Evolutionary conservation across 2,113 vertebrate genomes (phyloP).

Genomic region (Salminus brasiliensis): DNA sequence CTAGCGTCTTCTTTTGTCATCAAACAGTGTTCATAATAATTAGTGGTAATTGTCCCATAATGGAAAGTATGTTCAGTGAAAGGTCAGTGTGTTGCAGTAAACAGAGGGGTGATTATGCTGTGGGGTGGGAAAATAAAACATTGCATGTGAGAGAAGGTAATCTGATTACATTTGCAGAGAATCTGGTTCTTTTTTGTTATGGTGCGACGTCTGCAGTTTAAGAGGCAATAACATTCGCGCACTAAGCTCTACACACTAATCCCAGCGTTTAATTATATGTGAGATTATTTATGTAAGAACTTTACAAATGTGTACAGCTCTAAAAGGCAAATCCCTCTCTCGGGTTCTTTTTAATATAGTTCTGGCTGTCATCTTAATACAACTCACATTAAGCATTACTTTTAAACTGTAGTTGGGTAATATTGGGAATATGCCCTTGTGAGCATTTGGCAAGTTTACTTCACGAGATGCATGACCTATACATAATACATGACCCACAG

Average conservation of each 20-base stretch:
- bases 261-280: neutral
- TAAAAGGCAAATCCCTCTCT: neutral
- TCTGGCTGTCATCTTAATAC: neutral
- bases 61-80: constrained; percentile 7
- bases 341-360: neutral
- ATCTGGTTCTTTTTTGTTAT: neutral
- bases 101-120: neutral
- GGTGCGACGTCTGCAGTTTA: neutral
- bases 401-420: neutral
- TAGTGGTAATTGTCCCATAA: constrained; percentile 10
- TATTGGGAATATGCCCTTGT: neutral
- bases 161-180: constrained; percentile 1
- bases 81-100: constrained; percentile 22
- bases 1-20: constrained; percentile 7
- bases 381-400: neutral
- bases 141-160: neutral
- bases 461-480: neutral
- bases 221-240: neutral
- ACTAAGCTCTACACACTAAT: neutral
- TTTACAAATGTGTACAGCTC: neutral
- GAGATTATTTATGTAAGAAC: neutral
- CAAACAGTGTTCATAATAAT: constrained; percentile 39
- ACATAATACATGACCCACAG: no score
- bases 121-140: constrained; percentile 8
- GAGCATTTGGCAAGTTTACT: neutral